phyloP scores from a whole-genome alignment of 2,888 invertebrate species.

The Troilus luridus region DNA sequence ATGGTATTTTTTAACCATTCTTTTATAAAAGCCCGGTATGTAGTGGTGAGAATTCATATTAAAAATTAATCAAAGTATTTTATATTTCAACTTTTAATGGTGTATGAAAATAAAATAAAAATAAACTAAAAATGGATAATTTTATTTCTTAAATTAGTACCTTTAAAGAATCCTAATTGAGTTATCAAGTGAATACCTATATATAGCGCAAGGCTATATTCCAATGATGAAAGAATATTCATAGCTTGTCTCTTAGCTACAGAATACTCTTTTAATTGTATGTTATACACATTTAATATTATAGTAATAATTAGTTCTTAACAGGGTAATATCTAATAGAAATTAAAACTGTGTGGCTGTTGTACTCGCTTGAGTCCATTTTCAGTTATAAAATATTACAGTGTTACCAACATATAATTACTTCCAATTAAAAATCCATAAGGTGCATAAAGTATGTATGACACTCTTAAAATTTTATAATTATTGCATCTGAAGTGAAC shows the following conservation, averaged over 20 bases:
- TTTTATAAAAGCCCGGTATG: background rate
- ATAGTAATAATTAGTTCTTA: background rate
- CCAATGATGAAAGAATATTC: background rate
- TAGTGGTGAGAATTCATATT: background rate
- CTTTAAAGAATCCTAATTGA: background rate
- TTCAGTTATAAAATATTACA: background rate
- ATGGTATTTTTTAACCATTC: constrained; percentile 18
- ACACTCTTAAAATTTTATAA: background rate
- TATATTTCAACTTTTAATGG: constrained; percentile 53
- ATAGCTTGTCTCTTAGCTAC: background rate
- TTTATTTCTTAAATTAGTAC: background rate
- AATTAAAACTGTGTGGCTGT: background rate
- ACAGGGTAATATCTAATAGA: background rate
- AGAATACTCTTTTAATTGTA: background rate
- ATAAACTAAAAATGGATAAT: background rate
- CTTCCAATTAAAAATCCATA: background rate
- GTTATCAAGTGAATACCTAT: background rate
- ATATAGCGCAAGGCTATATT: background rate
- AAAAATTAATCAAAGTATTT: constrained; percentile 37
- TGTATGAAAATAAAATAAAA: constrained; percentile 53
- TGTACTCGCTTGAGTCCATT: background rate
- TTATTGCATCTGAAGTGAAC: background rate
- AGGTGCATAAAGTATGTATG: background rate
- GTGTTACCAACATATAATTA: background rate
- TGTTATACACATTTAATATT: background rate